Evolutionary conservation across 2,113 vertebrate species (phyloP).

Genomic region (Oxyura jamaicensis): DNA sequence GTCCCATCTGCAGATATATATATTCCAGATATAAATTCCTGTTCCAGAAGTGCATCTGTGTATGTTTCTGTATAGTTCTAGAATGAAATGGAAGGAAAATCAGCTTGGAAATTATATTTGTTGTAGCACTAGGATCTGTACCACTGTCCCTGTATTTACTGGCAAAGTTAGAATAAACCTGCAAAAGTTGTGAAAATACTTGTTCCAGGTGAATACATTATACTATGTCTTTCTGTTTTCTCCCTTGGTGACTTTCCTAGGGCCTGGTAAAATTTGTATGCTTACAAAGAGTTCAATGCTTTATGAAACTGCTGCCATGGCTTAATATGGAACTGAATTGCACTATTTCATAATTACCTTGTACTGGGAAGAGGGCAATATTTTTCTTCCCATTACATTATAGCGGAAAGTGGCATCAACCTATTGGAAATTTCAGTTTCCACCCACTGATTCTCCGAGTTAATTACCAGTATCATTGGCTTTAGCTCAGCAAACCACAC

Average conservation of each 20-base stretch:
- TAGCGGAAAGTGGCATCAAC: fast-evolving
- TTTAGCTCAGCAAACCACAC: not conserved
- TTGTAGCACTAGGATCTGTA: not conserved
- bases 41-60: not conserved
- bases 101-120: not conserved
- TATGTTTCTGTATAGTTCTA: not conserved
- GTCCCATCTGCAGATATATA: not conserved
- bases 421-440: not conserved
- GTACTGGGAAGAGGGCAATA: not conserved
- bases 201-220: not conserved
- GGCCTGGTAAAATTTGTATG: not conserved
- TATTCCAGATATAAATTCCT: not conserved
- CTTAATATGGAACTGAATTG: not conserved
- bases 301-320: not conserved
- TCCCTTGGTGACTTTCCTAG: not conserved
- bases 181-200: not conserved
- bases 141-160: not conserved
- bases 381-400: not conserved
- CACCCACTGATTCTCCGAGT: not conserved
- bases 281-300: not conserved
- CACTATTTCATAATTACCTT: not conserved
- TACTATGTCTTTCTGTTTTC: not conserved
- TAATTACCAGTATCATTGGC: not conserved
- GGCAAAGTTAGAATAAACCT: not conserved
- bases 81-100: not conserved